These are phyloP conservation scores for Drosophila parthenogenetica DNA, from an alignment of 2,888 invertebrate genomes.

Conservation along the genomic window DNA sequence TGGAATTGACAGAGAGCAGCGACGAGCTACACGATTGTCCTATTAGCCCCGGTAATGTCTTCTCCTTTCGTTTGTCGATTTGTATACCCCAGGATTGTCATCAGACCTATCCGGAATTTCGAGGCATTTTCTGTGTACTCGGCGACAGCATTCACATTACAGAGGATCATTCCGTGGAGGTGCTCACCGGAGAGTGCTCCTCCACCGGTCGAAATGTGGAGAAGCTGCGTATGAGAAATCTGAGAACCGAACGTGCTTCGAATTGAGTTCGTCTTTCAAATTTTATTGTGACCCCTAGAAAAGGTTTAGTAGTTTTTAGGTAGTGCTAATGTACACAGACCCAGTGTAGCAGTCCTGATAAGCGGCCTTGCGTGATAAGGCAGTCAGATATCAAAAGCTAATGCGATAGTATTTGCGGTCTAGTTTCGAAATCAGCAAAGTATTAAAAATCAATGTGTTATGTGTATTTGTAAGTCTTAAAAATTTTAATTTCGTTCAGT, in stretches of 20 bases:
- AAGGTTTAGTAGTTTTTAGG: background rate
- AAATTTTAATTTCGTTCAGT: background rate
- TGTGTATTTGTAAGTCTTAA: background rate
- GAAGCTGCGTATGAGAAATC: slow-evolving; percentile 16
- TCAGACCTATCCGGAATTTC: slow-evolving; percentile 51
- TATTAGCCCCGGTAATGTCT: slow-evolving; percentile 46
- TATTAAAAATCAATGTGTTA: slow-evolving; percentile 31
- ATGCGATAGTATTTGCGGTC: background rate
- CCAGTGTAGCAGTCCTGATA: slow-evolving; percentile 15
- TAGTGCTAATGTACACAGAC: background rate
- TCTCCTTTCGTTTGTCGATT: slow-evolving; percentile 48
- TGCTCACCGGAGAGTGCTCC: slow-evolving; percentile 40
- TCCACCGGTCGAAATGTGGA: slow-evolving; percentile 27
- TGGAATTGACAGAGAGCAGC: slow-evolving; percentile 18
- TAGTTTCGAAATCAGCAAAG: background rate
- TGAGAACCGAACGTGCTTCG: slow-evolving; percentile 1
- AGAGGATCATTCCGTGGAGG: slow-evolving; percentile 31
- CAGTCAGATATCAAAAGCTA: slow-evolving; percentile 5
- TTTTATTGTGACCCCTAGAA: background rate
- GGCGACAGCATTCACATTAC: slow-evolving; percentile 43
- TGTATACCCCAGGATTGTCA: slow-evolving; percentile 47
- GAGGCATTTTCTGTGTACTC: slow-evolving; percentile 50
- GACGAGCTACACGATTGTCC: slow-evolving; percentile 25
- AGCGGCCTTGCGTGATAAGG: slow-evolving; percentile 28
- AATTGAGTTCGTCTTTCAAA: background rate